Evolutionary conservation across 2,797 vertebrate species (phyloP).

Genomic region (Sebastes nivosus): DNA sequence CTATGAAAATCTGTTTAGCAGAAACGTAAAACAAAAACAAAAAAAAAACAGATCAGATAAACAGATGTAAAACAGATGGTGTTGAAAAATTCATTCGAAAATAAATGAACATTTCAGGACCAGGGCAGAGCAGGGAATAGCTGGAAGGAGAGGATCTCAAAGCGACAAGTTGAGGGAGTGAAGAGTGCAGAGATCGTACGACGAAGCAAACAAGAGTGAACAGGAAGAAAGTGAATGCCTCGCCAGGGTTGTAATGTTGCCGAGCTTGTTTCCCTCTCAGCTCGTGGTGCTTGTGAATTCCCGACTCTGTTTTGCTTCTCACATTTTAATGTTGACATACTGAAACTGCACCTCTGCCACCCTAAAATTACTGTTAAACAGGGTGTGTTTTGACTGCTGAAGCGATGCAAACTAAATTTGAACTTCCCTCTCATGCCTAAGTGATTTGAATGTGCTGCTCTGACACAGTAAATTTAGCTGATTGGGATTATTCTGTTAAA

Average conservation of each 20-base stretch:
- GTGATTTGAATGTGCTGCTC: not conserved
- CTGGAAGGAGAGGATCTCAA: conserved; percentile 1
- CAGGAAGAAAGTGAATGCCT: conserved; percentile 31
- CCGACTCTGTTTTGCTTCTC: conserved; percentile 45
- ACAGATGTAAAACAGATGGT: conserved; percentile 10
- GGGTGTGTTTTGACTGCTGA: conserved; percentile 35
- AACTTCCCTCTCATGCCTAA: not conserved
- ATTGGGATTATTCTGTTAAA: not conserved
- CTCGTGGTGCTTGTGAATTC: conserved; percentile 34
- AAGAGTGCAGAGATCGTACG: not conserved
- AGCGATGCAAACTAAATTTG: conserved; percentile 50
- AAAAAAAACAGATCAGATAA: not conserved
- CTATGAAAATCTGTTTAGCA: conserved; percentile 15
- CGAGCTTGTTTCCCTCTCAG: conserved; percentile 35
- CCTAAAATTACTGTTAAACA: conserved; percentile 32
- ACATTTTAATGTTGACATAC: conserved; percentile 49
- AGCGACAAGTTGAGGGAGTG: not conserved
- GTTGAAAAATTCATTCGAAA: conserved; percentile 26
- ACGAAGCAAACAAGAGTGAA: conserved; percentile 35
- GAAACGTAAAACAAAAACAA: not conserved
- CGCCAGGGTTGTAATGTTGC: conserved; percentile 12
- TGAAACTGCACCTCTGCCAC: not conserved
- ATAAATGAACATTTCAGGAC: conserved; percentile 27
- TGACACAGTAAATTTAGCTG: conserved; percentile 14
- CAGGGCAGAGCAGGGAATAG: not conserved